Percentiles rank a stretch among this genome's conserved stretches.
Conservation (phyloP, 2,797 vertebrate species). For the Poeciliopsis turneri region DNA sequence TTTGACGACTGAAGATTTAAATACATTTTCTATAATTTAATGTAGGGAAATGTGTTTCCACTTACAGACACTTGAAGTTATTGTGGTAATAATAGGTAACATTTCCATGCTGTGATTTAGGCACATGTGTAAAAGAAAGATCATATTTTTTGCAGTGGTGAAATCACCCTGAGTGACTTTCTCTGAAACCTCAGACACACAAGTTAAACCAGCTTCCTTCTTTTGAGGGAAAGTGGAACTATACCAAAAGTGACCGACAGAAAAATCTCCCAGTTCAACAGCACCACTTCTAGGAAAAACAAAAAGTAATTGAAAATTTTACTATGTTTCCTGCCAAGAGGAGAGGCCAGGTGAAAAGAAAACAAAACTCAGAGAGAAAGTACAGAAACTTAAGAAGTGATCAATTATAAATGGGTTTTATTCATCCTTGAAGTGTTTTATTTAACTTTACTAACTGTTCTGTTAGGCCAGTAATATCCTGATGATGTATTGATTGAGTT, state of each 20-base stretch:
- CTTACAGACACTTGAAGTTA: background rate
- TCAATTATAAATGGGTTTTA: background rate
- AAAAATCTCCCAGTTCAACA: background rate
- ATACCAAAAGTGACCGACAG: background rate
- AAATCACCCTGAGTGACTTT: background rate
- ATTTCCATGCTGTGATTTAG: background rate
- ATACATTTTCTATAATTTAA: background rate
- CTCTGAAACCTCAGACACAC: background rate
- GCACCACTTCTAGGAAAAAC: background rate
- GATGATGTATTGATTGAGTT: background rate
- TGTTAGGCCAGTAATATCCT: background rate
- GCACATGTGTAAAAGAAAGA: background rate
- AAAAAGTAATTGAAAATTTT: background rate
- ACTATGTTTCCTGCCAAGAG: background rate
- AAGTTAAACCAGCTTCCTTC: background rate
- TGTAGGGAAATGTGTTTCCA: background rate
- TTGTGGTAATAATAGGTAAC: background rate
- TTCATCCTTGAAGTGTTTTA: background rate
- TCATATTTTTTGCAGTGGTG: background rate
- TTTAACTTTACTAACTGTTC: background rate
- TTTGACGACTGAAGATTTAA: background rate
- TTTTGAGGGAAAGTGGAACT: constrained; percentile 4
- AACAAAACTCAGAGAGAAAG: background rate
- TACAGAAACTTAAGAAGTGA: background rate
- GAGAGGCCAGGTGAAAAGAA: background rate